phyloP scores from a whole-genome alignment of 2,797 vertebrate genomes.

The Hylomyscus alleni region DNA sequence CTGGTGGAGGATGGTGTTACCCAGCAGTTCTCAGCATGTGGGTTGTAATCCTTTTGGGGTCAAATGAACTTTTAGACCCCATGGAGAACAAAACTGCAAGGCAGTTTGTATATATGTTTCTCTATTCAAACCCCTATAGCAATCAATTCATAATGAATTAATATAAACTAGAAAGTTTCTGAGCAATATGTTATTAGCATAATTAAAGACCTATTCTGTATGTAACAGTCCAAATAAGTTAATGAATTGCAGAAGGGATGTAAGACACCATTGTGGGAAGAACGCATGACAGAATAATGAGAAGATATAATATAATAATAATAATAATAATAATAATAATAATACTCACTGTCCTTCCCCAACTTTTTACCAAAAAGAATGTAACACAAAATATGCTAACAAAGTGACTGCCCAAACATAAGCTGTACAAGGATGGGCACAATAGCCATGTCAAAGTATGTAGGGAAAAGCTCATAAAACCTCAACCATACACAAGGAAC shows the following conservation, averaged over 20 bases:
- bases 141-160: not conserved
- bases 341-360: not conserved
- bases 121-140: not conserved
- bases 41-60: not conserved
- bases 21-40: not conserved
- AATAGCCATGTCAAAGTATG: not conserved
- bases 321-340: no score
- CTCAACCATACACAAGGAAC: not conserved
- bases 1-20: not conserved
- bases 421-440: no score
- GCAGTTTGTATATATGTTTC: not conserved
- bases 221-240: not conserved
- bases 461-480: not conserved
- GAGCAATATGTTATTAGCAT: not conserved
- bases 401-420: not conserved
- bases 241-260: not conserved
- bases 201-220: not conserved
- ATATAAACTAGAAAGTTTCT: not conserved
- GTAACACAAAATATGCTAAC: not conserved
- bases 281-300: not conserved
- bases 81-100: not conserved
- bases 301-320: not conserved
- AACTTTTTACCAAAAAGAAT: not conserved
- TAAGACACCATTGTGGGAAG: no score
- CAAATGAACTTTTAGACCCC: not conserved